Conservation (phyloP, 64 coral and sea anemone genomes). For the Catalaphyllia jardinei region DNA sequence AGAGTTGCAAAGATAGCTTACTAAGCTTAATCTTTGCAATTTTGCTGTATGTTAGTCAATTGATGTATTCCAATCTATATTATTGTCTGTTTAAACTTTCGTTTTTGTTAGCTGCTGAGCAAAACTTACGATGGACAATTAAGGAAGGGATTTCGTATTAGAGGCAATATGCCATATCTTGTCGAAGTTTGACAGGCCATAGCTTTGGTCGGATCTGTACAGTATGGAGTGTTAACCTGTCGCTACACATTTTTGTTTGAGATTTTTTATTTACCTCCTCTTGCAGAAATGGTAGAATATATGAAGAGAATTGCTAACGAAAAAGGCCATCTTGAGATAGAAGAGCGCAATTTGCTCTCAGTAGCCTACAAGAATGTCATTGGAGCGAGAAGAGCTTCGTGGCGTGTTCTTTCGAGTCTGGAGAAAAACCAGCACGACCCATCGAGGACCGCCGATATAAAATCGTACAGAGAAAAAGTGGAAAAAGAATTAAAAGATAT, state of each 20-base stretch:
- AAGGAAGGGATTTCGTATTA: background rate
- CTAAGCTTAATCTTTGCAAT: background rate
- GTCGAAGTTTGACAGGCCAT: constrained; percentile 18
- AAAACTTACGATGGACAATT: background rate
- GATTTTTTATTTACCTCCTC: background rate
- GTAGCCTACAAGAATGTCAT: constrained; percentile 99
- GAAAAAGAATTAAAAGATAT: constrained; percentile 73
- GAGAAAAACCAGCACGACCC: constrained; percentile 75
- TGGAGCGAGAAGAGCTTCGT: constrained; percentile 89
- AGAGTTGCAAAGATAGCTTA: background rate
- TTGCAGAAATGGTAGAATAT: constrained; percentile 78
- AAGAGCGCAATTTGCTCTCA: constrained; percentile 94
- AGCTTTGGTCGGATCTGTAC: background rate
- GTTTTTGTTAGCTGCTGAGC: background rate
- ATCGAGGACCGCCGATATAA: constrained; percentile 9
- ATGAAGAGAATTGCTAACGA: constrained; percentile 91
- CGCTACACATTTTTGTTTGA: background rate
- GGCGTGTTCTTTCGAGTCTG: constrained; percentile 85
- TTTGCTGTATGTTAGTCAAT: background rate
- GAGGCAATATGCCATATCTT: background rate
- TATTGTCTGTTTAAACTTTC: background rate
- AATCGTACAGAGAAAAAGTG: constrained; percentile 48
- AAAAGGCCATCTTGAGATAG: constrained; percentile 58
- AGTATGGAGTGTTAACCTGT: constrained; percentile 4
- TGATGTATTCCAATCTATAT: background rate